Base-by-base conservation (phyloP, 2,113 vertebrate genomes). In the Pygoscelis adeliae region DNA sequence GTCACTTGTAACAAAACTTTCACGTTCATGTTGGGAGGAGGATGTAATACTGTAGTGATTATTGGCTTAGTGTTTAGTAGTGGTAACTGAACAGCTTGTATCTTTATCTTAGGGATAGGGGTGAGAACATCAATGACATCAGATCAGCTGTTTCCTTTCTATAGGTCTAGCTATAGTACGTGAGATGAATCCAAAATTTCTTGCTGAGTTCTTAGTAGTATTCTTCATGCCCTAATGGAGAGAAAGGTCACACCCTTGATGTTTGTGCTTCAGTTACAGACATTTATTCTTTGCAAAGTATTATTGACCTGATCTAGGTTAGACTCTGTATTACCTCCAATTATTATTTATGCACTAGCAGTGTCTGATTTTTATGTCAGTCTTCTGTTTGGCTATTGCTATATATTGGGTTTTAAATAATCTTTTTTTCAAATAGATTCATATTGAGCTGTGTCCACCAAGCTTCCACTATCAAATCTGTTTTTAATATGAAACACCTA, bases 371-470 rank as follows among this genome's bases (percentile, higher is more conserved):
- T 93, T 96, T 87, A 87, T 67, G 55, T 49, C 62, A 83, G 50
- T 93, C 89, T 96, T 71, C 27, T 90, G 9, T 80, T 97, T 92
- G 74, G 16, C 58, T 91, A 40, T 77, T 91, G 42, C 78, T 96
- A 76, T 40, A 67, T 46, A 77, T 30, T 76, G 10, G 18, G 36
- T 36, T 95, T 84, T 32, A 95, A 94, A 84, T 63, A 91, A 97
- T 84, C 7, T 90, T 56, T 80, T 96, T 93, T 73, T 3, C 13
- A 49, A 95, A 67, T 49, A 73, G 32, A 40, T 47, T 81, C 36
- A 65, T 96, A 93, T 34, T 87, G 72, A 97, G n/a, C 52, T 84
- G 27, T 62, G 40, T 92, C 65, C 53, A 88, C 34, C 11, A 73
- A 92, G 63, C 26, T 63, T 92, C 49, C 52, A n/a, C 18, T 12